Evolutionary conservation across 1,140 invertebrate species (phyloP).

Genomic region (Drosophila quadrilineata): DNA sequence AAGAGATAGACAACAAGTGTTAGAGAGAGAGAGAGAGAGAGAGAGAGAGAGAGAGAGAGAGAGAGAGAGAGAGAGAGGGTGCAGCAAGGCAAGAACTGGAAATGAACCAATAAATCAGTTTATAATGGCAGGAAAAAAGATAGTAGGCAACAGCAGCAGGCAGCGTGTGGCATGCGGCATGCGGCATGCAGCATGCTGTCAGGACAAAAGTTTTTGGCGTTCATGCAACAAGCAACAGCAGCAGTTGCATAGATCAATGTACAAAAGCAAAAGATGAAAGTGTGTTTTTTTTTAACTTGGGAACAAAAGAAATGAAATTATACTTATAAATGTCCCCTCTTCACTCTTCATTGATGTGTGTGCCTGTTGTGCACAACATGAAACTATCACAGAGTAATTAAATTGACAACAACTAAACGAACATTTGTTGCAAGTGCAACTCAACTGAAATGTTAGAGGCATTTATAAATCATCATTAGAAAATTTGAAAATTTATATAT

Average conservation of each 20-base stretch:
- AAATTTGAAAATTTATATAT: too few species aligned
- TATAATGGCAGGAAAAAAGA: conserved; percentile 70
- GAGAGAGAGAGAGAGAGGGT: background rate
- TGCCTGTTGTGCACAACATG: too few species aligned
- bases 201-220: conserved; percentile 65
- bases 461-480: too few species aligned
- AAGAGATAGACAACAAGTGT: too few species aligned
- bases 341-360: too few species aligned
- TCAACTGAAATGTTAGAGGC: background rate
- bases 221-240: conserved; percentile 5
- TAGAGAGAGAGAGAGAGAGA: background rate
- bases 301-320: conserved; percentile 45
- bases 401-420: too few species aligned
- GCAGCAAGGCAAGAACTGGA: conserved; percentile 41
- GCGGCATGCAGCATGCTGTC: conserved; percentile 39
- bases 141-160: conserved; percentile 32
- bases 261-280: conserved; percentile 54
- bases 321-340: too few species aligned
- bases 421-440: background rate
- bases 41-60: background rate
- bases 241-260: conserved; percentile 52
- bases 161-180: too few species aligned
- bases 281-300: conserved; percentile 33
- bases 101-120: conserved; percentile 79
- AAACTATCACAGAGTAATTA: too few species aligned